These are phyloP conservation scores for Drosophila seclusa DNA, from an alignment of 2,888 invertebrate species.

Conservation along the genomic window DNA sequence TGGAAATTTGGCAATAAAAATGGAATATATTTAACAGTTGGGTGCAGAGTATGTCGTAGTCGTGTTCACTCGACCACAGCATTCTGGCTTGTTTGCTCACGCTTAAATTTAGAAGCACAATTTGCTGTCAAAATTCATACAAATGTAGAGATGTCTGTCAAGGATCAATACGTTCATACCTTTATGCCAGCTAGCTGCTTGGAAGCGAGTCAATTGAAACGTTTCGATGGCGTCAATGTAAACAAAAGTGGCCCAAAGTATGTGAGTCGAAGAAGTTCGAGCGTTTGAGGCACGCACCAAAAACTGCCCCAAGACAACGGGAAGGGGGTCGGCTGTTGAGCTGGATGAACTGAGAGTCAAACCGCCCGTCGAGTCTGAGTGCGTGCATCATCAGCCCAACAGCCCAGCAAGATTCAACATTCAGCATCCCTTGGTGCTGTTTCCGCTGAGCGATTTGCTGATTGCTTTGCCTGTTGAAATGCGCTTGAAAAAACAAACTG, in stretches of 20 bases:
- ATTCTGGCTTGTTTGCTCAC: background rate
- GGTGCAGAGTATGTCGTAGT: background rate
- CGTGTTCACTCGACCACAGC: background rate
- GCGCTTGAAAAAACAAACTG: slow-evolving; percentile 77
- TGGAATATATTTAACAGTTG: background rate
- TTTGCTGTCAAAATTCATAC: slow-evolving; percentile 3
- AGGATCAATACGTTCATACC: slow-evolving; percentile 9
- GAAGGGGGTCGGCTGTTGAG: background rate
- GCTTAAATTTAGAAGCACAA: slow-evolving; percentile 1
- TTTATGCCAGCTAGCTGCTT: slow-evolving; percentile 25
- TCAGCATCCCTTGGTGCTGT: slow-evolving; percentile 62
- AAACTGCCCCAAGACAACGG: slow-evolving; percentile 36
- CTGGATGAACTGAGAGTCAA: slow-evolving; percentile 6
- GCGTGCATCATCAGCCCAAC: slow-evolving; percentile 35
- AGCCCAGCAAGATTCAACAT: slow-evolving; percentile 44
- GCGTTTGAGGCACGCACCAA: slow-evolving; percentile 52
- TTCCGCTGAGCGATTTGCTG: slow-evolving; percentile 69
- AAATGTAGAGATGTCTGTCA: slow-evolving; percentile 11
- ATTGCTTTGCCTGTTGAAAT: slow-evolving; percentile 78
- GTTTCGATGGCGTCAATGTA: slow-evolving; percentile 67
- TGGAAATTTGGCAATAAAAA: background rate
- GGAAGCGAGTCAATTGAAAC: slow-evolving; percentile 53
- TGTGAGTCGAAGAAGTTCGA: slow-evolving; percentile 11
- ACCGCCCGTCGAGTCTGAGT: slow-evolving; percentile 59
- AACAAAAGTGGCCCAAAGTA: slow-evolving; percentile 47